A percentile compares a stretch with the other conserved stretches of the same genome.
phyloP scores from a whole-genome alignment of 1,140 invertebrate species.

The Lucilia cuprina region DNA sequence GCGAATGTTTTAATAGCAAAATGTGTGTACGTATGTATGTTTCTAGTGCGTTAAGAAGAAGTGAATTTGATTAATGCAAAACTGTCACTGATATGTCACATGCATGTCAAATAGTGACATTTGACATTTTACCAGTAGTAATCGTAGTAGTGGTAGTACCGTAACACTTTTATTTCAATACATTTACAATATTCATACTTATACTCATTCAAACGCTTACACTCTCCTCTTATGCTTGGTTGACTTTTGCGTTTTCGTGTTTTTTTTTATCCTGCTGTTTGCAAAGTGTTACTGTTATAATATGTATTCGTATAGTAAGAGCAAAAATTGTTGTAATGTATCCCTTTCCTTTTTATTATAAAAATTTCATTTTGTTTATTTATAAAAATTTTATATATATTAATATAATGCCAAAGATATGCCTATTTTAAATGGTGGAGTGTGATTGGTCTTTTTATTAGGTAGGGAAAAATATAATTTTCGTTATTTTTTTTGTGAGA shows the following conservation, averaged over 20 bases:
- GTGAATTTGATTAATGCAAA: constrained; percentile 64
- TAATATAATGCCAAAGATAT: not conserved
- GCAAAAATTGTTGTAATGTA: not conserved
- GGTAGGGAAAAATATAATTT: not conserved
- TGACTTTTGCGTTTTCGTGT: constrained; percentile 7
- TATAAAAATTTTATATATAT: not conserved
- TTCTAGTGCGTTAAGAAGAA: constrained; percentile 40
- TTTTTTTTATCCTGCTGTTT: not conserved
- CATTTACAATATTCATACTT: not conserved
- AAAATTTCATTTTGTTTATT: constrained; percentile 3
- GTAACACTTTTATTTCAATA: constrained; percentile 1
- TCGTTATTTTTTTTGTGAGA: not conserved
- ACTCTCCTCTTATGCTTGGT: constrained; percentile 10
- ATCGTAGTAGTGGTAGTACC: not conserved
- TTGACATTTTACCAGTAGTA: constrained; percentile 61
- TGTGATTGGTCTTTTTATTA: not conserved
- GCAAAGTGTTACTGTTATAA: constrained; percentile 5
- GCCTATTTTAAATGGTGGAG: not conserved
- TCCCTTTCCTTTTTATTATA: not conserved
- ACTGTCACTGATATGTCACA: constrained; percentile 64
- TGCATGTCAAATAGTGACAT: constrained; percentile 63
- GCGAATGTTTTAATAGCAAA: not conserved
- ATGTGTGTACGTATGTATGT: not conserved
- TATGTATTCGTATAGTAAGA: not conserved
- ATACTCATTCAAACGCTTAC: not conserved